Base-by-base conservation (phyloP, 2,113 vertebrate species). In the Phalacrocorax brasilianus region DNA sequence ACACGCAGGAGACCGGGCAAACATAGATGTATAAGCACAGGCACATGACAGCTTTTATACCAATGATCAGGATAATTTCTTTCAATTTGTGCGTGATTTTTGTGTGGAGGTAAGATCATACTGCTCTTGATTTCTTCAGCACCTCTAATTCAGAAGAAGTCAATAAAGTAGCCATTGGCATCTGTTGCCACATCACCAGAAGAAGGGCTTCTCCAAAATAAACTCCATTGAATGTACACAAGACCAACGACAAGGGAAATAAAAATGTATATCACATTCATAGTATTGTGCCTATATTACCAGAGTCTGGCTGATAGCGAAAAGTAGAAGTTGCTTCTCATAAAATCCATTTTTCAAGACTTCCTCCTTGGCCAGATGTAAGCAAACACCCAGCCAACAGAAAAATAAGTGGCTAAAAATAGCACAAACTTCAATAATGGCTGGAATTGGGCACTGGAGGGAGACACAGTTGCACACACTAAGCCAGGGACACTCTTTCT, bases 381-480 rank as follows among this genome's bases (percentile, higher is more conserved):
- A 81, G n/a, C 18, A 88, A 74, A 84, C 27, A 55, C 21, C 7
- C 42, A 83, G 30, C 21, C 74, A 86, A 88, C 24, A 72, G 44
- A 68, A 84, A 75, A 73, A 49, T 8, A 72, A 75, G 18, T 40
- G 59, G 28, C 53, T 89, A 79, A 76, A 83, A 91, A 14, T 55
- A 85, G 26, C 17, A 12, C 18, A 80, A 76, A 28, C 18, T 59
- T 59, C 53, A 85, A 91, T 76, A 89, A 52, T 70, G 81, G 72
- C 68, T 94, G 80, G 66, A 56, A 67, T 26, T 9, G 8, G 78
- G 89, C 91, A 88, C 76, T 87, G 79, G 88, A 92, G 94, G 91
- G 90, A 96, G 91, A 95, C 85, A 93, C 89, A 80, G 77, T 75
- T 72, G 76, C 84, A 91, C 28, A 74, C 56, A 62, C 70, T 66